Conservation (phyloP, 1,140 invertebrate genomes). For the Maniola jurtina region DNA sequence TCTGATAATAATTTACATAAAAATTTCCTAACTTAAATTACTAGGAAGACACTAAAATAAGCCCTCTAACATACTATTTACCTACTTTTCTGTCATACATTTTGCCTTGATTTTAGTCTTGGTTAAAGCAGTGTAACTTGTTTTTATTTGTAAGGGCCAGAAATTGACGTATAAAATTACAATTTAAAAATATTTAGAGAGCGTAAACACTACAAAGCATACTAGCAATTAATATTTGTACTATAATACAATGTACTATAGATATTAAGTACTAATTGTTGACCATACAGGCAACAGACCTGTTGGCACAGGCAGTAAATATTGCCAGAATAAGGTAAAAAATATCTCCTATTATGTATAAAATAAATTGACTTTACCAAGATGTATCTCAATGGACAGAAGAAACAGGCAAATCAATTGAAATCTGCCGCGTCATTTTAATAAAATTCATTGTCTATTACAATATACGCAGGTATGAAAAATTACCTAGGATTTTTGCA, state of each 20-base stretch:
- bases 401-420: background rate
- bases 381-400: background rate
- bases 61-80: too few species aligned
- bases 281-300: background rate
- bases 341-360: too few species aligned
- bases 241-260: background rate
- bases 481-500: too few species aligned
- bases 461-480: too few species aligned
- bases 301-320: slow-evolving; percentile 8
- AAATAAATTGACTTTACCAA: background rate
- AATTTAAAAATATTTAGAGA: slow-evolving; percentile 23
- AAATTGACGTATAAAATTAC: slow-evolving; percentile 13
- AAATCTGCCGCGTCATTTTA: background rate
- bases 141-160: too few species aligned
- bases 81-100: too few species aligned
- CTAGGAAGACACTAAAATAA: slow-evolving; percentile 15
- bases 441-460: background rate
- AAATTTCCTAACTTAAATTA: background rate
- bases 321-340: background rate
- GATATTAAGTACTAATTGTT: slow-evolving; percentile 18
- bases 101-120: too few species aligned
- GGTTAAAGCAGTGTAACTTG: too few species aligned
- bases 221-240: background rate
- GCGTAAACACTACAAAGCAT: slow-evolving; percentile 18
- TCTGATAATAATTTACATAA: background rate